Base-by-base conservation (phyloP, 2,797 vertebrate genomes). In the Selene dorsalis region DNA sequence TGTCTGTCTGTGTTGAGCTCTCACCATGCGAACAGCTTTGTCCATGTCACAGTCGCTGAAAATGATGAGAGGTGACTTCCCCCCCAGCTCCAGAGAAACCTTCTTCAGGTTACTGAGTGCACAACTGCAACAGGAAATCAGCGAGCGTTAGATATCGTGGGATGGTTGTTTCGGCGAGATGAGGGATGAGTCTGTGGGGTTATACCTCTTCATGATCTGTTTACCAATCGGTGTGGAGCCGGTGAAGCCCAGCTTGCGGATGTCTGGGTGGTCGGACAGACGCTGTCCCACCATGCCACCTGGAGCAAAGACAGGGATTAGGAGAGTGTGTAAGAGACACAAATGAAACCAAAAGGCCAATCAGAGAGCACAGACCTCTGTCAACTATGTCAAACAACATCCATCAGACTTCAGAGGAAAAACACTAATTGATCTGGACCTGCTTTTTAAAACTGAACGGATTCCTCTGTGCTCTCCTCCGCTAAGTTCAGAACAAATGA, bases 11-110 rank as follows among this genome's bases (percentile, higher is more conserved):
- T 1, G 16, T 22, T 1, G 52, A 56, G 55, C 53, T 57, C 43
- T 97, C 91, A 99, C 98, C 98, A 97, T 98, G 90, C 97, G 95
- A 69, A 99, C 96, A 0, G 98, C 97, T 93, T 97, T 98, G 93
- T 98, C 97, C 91, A 98, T 95, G 90, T 99, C 97, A 82, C 97
- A 99, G 94, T 99, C 98, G 1, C 77, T 94, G 92, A 99, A 99
- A 93, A 99, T 97, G 89, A 99, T 98, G 74, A 99, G 92, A 0
- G 98, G 98, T 3, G 98, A 99, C 93, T 99, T 99, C 20, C 98
- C 98, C 28, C 98, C 98, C 47, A 99, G 95, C 92, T 99, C 98
- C 68, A 99, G 95, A 61, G 97, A 99, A 70, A 99, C 97, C 81
- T 98, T 99, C 93, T 99, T 99, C 91, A 99, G 91, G 90, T 99